A percentile compares a stretch with the other conserved stretches of the same genome.
Evolutionary conservation across 2,888 invertebrate genomes (phyloP).

Genomic region (Oligia fasciuncula): DNA sequence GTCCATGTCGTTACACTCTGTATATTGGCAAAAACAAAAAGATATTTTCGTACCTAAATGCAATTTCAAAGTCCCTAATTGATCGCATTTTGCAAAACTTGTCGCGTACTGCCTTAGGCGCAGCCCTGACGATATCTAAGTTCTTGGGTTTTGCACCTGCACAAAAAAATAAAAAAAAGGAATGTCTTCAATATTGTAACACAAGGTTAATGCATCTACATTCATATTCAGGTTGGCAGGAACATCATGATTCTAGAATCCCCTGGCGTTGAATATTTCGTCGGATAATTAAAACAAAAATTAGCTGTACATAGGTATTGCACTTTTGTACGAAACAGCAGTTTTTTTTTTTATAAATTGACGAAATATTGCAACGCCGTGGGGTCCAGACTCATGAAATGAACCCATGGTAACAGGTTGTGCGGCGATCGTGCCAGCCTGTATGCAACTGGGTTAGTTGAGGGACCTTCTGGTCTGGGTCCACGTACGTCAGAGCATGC

Average conservation of each 20-base stretch:
- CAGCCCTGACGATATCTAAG: slow-evolving; percentile 76
- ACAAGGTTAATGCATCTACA: neutral
- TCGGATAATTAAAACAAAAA: neutral
- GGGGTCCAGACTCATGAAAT: neutral
- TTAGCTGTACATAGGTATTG: no score
- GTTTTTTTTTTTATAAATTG: neutral
- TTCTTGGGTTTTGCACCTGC: slow-evolving; percentile 80
- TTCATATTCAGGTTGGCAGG: neutral
- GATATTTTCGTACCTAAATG: slow-evolving; percentile 69
- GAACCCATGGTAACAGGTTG: neutral
- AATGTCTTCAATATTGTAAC: neutral
- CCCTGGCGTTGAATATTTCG: neutral
- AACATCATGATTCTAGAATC: neutral
- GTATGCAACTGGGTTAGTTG: neutral
- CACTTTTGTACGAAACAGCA: neutral
- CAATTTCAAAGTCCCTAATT: slow-evolving; percentile 82
- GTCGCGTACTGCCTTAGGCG: slow-evolving; percentile 80
- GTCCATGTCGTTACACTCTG: neutral
- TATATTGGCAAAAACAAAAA: neutral
- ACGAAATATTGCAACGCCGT: no score
- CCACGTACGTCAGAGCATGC: neutral
- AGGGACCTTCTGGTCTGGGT: neutral
- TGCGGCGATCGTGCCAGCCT: no score
- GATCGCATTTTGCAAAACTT: slow-evolving; percentile 76
- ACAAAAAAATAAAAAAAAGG: neutral